These are phyloP conservation scores for Zoanthus sociatus DNA, from an alignment of 92 coral and sea anemone genomes.

Conservation along the genomic window DNA sequence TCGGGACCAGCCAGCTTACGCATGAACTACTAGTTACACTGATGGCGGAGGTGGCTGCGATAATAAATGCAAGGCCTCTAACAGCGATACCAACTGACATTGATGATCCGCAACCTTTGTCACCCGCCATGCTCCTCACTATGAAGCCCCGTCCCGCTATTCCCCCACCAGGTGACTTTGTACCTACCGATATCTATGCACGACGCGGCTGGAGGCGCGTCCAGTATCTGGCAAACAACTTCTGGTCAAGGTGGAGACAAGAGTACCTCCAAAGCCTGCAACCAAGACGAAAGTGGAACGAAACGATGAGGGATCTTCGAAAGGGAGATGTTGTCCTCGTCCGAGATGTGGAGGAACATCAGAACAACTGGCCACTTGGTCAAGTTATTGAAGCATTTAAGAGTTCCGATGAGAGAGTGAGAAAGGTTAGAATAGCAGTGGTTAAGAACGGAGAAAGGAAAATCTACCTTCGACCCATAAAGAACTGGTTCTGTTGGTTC, in stretches of 20 bases:
- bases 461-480: neutral
- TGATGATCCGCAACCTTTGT: too few species aligned
- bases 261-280: too few species aligned
- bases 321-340: neutral
- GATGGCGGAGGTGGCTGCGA: neutral
- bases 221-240: too few species aligned
- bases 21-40: neutral
- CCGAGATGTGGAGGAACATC: neutral
- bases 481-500: too few species aligned
- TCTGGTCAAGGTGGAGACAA: too few species aligned
- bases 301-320: neutral
- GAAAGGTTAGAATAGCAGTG: neutral
- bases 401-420: neutral
- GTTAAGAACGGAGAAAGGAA: neutral
- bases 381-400: neutral
- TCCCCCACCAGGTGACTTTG: neutral
- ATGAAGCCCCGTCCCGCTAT: neutral
- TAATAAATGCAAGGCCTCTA: neutral
- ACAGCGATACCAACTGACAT: neutral
- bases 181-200: neutral
- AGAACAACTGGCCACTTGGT: neutral
- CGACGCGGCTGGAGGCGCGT: neutral
- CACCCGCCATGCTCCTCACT: too few species aligned
- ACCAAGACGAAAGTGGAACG: neutral
- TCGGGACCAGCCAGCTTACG: neutral